phyloP scores from a whole-genome alignment of 2,113 vertebrate species.

The Platycercus adscitus region DNA sequence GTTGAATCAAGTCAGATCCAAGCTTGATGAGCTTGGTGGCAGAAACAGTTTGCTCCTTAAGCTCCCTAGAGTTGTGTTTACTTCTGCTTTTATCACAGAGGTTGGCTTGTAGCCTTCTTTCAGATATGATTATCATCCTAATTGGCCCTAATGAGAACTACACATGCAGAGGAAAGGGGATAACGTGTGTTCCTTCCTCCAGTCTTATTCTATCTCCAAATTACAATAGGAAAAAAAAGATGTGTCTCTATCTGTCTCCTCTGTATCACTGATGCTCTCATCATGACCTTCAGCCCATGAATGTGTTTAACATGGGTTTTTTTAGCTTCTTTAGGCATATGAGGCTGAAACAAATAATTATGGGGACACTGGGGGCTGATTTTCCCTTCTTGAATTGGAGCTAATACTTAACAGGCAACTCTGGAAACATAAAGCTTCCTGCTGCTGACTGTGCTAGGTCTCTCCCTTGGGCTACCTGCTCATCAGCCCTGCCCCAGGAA shows the following conservation, averaged over 20 bases:
- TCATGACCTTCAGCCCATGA: not conserved
- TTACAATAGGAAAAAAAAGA: not conserved
- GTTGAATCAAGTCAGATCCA: fast-evolving
- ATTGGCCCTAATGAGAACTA: constrained; percentile 38
- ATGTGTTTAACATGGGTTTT: not conserved
- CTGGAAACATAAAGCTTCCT: not conserved
- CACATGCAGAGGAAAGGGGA: constrained; percentile 7
- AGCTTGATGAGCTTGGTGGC: not conserved
- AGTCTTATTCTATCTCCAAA: not conserved
- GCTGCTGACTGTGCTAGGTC: not conserved
- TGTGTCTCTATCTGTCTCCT: not conserved
- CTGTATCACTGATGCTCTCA: not conserved
- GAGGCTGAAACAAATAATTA: not conserved
- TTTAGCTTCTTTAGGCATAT: not conserved
- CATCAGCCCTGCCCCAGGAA: not conserved
- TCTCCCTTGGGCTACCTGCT: not conserved
- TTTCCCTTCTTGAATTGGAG: not conserved
- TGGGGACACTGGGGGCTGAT: not conserved
- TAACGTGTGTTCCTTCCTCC: not conserved
- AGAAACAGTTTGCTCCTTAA: not conserved
- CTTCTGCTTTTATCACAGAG: constrained; percentile 6
- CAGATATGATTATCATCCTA: constrained; percentile 19
- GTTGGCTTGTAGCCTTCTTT: constrained; percentile 27
- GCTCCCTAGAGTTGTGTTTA: not conserved
- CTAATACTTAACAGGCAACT: not conserved